Evolutionary conservation across 2,888 invertebrate genomes (phyloP).

Genomic region (Geotrupes spiniger): DNA sequence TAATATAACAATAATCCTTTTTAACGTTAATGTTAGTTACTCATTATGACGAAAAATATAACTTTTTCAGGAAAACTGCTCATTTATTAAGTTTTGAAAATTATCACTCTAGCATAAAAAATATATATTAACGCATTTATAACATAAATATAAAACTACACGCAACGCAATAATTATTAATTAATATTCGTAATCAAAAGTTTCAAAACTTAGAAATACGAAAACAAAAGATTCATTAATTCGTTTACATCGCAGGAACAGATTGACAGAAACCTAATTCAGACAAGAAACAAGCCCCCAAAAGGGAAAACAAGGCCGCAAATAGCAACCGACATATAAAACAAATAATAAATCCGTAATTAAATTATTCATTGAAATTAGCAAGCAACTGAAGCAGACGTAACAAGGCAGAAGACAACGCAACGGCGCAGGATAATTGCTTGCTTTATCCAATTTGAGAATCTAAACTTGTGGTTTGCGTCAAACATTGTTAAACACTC

Average conservation of each 20-base stretch:
- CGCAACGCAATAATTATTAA: too few species aligned
- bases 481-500: conserved; percentile 4
- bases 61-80: too few species aligned
- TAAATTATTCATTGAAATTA: conserved; percentile 34
- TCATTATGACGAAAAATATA: too few species aligned
- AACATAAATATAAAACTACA: too few species aligned
- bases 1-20: too few species aligned
- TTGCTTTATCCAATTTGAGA: conserved; percentile 28
- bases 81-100: too few species aligned
- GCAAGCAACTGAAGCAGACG: conserved; percentile 18
- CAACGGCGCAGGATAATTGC: conserved; percentile 26
- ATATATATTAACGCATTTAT: too few species aligned
- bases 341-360: conserved; percentile 33
- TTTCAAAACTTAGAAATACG: too few species aligned
- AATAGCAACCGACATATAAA: conserved; percentile 26
- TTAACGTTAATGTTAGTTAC: too few species aligned
- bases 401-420: conserved; percentile 25
- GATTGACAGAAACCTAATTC: background rate
- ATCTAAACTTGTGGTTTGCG: conserved; percentile 19
- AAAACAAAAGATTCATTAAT: too few species aligned
- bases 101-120: too few species aligned
- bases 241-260: background rate
- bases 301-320: conserved; percentile 17
- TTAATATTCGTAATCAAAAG: too few species aligned
- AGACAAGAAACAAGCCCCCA: background rate